These are phyloP conservation scores for Amphipoea lucens DNA, from an alignment of 2,888 invertebrate species.

Conservation along the genomic window DNA sequence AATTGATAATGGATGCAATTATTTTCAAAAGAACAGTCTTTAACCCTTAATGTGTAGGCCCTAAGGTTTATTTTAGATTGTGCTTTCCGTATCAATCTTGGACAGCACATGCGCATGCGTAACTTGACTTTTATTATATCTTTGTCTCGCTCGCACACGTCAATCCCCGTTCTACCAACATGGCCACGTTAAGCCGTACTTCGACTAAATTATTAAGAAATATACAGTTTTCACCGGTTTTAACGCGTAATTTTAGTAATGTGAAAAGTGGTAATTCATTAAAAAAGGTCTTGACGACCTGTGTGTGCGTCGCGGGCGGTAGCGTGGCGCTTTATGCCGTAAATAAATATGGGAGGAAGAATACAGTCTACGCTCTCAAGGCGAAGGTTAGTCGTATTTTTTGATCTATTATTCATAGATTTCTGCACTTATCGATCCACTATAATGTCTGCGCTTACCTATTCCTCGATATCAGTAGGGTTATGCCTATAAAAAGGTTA, in stretches of 20 bases:
- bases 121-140: conserved; percentile 12
- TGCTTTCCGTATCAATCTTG: conserved; percentile 18
- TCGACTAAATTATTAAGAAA: conserved; percentile 85
- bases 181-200: conserved; percentile 88
- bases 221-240: conserved; percentile 79
- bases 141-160: conserved; percentile 75
- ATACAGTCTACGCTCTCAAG: conserved; percentile 87
- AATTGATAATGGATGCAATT: conserved; percentile 18
- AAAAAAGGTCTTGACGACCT: conserved; percentile 80
- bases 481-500: conserved; percentile 18
- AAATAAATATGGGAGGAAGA: conserved; percentile 79
- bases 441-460: neutral
- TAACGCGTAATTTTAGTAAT: conserved; percentile 80
- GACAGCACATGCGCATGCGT: conserved; percentile 69
- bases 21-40: neutral
- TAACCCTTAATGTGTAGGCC: accelerated
- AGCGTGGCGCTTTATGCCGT: conserved; percentile 83
- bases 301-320: conserved; percentile 86
- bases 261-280: conserved; percentile 77
- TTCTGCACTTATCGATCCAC: conserved; percentile 38
- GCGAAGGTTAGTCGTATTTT: conserved; percentile 82
- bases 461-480: neutral
- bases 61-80: conserved; percentile 34
- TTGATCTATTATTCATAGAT: conserved; percentile 48
- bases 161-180: conserved; percentile 87